These are phyloP conservation scores for Paramormyrops kingsleyae DNA, from an alignment of 2,113 vertebrate genomes.

Conservation along the genomic window DNA sequence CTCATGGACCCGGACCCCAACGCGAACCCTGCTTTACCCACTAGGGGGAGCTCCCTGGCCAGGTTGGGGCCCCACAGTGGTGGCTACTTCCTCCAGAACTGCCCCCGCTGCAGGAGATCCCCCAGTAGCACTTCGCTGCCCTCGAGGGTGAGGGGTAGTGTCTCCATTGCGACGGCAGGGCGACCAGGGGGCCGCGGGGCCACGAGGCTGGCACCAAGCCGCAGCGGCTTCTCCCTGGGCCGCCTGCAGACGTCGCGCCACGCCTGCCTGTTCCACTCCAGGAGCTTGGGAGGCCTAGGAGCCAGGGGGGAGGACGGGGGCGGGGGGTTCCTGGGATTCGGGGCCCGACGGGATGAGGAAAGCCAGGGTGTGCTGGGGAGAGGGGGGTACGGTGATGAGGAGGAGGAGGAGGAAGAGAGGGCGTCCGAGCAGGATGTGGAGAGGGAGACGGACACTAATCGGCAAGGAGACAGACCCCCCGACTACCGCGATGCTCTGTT, in stretches of 20 bases:
- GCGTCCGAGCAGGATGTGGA: constrained; percentile 16
- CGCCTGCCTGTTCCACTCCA: constrained; percentile 55
- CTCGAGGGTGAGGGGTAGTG: constrained; percentile 41
- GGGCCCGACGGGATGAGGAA: constrained; percentile 32
- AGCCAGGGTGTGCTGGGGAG: constrained; percentile 33
- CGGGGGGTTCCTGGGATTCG: constrained; percentile 35
- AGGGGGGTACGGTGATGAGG: constrained; percentile 31
- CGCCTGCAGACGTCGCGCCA: constrained; percentile 47
- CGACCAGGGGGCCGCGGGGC: constrained; percentile 30
- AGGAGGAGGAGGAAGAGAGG: constrained; percentile 20
- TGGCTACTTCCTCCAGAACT: constrained; percentile 60
- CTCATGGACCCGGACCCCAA: constrained; percentile 54
- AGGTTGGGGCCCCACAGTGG: constrained; percentile 33
- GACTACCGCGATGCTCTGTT: constrained; percentile 65
- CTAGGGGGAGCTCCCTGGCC: constrained; percentile 13
- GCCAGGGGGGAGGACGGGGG: constrained; percentile 28
- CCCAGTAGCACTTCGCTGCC: constrained; percentile 64
- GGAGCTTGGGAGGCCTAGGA: constrained; percentile 53
- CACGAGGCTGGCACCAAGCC: constrained; percentile 55
- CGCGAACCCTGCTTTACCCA: constrained; percentile 7
- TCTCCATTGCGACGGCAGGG: constrained; percentile 36
- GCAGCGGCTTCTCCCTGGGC: constrained; percentile 64
- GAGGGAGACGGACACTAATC: constrained; percentile 16
- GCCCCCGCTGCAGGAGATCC: constrained; percentile 59
- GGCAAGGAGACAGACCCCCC: constrained; percentile 47